Evolutionary conservation across 2,888 invertebrate species (phyloP).

Genomic region (Eupithecia inturbata): DNA sequence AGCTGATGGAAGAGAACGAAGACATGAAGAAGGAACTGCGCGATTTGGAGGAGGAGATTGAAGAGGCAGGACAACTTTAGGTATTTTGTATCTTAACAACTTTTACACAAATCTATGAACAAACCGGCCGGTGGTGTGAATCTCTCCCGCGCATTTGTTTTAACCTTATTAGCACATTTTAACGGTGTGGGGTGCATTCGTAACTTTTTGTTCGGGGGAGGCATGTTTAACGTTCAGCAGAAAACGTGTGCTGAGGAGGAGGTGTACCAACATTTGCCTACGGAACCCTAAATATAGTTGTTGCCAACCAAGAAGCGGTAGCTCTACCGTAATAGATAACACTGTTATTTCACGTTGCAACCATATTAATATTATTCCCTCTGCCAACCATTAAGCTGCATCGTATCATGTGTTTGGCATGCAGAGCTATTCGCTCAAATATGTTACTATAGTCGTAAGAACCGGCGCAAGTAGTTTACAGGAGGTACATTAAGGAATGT

Average conservation of each 20-base stretch:
- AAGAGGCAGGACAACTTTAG: constrained; percentile 98
- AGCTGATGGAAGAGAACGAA: constrained; percentile 97
- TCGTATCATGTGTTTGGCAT: constrained; percentile 22
- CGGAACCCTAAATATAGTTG: too few species aligned
- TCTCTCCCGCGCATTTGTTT: too few species aligned
- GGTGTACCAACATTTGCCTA: too few species aligned
- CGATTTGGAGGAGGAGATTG: constrained; percentile 98
- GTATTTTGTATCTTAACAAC: constrained; percentile 55
- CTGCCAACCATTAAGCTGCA: constrained; percentile 24
- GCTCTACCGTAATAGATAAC: not conserved
- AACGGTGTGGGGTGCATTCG: too few species aligned
- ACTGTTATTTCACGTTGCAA: constrained; percentile 13
- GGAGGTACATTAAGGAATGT: not conserved
- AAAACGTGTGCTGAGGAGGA: too few species aligned
- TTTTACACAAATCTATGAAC: too few species aligned
- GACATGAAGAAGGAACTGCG: constrained; percentile 96
- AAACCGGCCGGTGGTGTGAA: too few species aligned
- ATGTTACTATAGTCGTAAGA: constrained; percentile 5
- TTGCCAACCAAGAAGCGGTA: not conserved
- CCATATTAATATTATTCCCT: constrained; percentile 30
- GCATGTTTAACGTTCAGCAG: too few species aligned
- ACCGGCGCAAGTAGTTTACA: not conserved
- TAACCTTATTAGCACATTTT: too few species aligned
- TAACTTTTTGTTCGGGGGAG: too few species aligned
- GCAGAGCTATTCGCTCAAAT: constrained; percentile 23